Percentiles rank a stretch among this genome's conserved stretches.
Conservation (phyloP, 1,140 invertebrate genomes). For the Calliopsis andreniformis region DNA sequence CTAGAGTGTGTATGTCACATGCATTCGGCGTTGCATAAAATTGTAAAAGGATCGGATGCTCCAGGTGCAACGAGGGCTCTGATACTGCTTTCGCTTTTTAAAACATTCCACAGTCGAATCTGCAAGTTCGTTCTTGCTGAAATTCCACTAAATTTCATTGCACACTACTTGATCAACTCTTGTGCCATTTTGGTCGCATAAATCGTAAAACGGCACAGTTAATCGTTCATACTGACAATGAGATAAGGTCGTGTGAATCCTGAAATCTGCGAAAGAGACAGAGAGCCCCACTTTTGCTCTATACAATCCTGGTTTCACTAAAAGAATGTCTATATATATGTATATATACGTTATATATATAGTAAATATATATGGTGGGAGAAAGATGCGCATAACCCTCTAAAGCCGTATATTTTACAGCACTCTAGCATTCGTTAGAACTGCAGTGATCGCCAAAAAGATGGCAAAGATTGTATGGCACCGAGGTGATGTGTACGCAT, state of each 20-base stretch:
- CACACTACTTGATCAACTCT: too few species aligned
- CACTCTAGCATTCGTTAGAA: constrained; percentile 81
- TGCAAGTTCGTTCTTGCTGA: background rate
- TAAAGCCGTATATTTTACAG: constrained; percentile 81
- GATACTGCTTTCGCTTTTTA: constrained; percentile 30
- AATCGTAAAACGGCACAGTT: too few species aligned
- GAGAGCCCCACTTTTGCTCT: constrained; percentile 64
- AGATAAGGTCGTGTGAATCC: background rate
- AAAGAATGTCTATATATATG: constrained; percentile 23
- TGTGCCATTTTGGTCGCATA: too few species aligned
- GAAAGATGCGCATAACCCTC: constrained; percentile 79
- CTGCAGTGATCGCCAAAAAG: constrained; percentile 62
- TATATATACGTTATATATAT: too few species aligned
- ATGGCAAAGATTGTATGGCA: constrained; percentile 56
- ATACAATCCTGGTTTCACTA: constrained; percentile 62
- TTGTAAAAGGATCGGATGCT: constrained; percentile 54
- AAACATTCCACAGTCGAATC: background rate
- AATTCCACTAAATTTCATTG: too few species aligned
- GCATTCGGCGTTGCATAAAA: constrained; percentile 64
- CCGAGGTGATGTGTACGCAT: constrained; percentile 41
- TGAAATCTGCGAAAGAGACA: constrained; percentile 30
- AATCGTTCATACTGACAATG: too few species aligned
- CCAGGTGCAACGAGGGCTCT: constrained; percentile 40
- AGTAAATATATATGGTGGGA: constrained; percentile 59
- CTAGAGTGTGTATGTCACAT: constrained; percentile 78